phyloP scores from a whole-genome alignment of 1,140 invertebrate species.

The Metaphire vulgaris region DNA sequence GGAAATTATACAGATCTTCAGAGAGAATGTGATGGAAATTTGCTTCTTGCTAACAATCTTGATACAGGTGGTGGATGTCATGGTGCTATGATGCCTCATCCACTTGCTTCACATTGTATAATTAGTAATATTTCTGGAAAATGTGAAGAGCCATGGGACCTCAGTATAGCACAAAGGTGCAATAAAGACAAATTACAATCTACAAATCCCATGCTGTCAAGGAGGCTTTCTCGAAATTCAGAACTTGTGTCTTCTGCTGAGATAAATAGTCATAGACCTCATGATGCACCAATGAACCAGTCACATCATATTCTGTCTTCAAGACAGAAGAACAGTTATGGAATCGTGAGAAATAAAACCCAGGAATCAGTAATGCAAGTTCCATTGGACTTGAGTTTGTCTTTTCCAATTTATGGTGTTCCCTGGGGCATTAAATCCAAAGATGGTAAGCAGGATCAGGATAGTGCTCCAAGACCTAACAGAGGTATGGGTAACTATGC shows the following conservation, averaged over 20 bases:
- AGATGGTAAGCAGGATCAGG: not conserved
- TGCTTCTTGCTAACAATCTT: too few relatives aligned
- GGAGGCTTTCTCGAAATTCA: not conserved
- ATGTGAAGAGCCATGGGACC: conserved; percentile 17
- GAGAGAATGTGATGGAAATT: not conserved
- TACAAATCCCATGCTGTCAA: not conserved
- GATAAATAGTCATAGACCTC: not conserved
- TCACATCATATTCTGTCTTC: not conserved
- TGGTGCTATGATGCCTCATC: too few relatives aligned
- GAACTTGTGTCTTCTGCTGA: too few relatives aligned
- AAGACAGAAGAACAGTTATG: not conserved
- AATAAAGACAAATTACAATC: conserved; percentile 7
- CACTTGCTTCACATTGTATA: too few relatives aligned
- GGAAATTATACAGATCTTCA: not conserved
- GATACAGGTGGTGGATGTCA: too few relatives aligned
- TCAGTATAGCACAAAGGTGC: conserved; percentile 5
- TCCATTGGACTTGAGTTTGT: too few relatives aligned
- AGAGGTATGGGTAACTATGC: too few relatives aligned
- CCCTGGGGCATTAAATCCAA: not conserved
- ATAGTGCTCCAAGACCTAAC: not conserved
- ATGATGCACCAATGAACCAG: not conserved
- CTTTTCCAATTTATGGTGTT: not conserved
- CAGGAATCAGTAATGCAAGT: too few relatives aligned
- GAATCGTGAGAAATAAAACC: not conserved
- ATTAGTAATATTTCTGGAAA: too few relatives aligned